A percentile compares a stretch with the other conserved stretches of the same genome.
These are phyloP conservation scores for Drosophila triauraria DNA, from an alignment of 1,140 invertebrate species.

Conservation along the genomic window DNA sequence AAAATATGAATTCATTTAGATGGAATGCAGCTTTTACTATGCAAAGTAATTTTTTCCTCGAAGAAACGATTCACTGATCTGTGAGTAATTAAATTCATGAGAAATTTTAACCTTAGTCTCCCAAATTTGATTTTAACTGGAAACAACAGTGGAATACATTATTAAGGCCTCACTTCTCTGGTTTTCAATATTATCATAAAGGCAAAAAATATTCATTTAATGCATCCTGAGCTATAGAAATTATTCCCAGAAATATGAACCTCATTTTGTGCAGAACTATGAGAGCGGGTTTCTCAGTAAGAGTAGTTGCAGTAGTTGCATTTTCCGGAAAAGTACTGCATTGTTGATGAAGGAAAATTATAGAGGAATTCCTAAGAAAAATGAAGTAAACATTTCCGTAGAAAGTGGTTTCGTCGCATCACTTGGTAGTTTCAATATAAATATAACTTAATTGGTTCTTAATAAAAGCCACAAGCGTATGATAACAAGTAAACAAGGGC, in stretches of 20 bases:
- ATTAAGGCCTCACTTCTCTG: no score
- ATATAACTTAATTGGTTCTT: background rate
- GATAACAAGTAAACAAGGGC: background rate
- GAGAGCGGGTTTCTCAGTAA: background rate
- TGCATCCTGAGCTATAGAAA: background rate
- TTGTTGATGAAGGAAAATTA: background rate
- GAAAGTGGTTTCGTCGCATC: background rate
- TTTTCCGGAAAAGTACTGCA: background rate
- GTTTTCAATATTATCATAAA: background rate
- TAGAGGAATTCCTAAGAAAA: background rate
- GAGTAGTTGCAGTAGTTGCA: background rate
- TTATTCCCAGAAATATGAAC: background rate
- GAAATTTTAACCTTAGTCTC: background rate
- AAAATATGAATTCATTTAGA: background rate
- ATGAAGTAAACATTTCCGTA: background rate
- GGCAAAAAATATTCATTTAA: background rate
- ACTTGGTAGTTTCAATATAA: background rate
- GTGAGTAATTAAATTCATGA: slow-evolving; percentile 9
- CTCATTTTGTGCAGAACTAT: background rate
- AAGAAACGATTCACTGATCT: slow-evolving; percentile 2
- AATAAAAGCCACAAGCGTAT: background rate
- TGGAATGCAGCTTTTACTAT: background rate
- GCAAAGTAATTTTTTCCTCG: background rate
- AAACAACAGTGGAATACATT: background rate
- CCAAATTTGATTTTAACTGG: no score